Evolutionary conservation across 2,113 vertebrate species (phyloP), one percentile per base, ranked within the genome.

Genomic region (Hiodon tergisus): DNA sequence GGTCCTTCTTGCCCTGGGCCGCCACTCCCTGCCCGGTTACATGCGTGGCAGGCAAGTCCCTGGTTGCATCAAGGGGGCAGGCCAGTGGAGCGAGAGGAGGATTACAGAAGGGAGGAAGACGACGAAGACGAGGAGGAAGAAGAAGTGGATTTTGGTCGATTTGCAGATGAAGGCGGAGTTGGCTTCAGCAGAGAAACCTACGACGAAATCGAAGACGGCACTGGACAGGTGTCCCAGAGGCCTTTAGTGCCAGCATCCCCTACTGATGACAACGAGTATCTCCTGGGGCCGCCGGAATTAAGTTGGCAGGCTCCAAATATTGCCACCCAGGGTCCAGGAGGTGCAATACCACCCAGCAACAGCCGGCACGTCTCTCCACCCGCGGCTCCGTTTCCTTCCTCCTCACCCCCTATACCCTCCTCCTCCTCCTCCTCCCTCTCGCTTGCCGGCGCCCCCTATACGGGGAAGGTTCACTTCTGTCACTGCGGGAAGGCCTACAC

Each of bases 401-500:
- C 85, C 13, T 88, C 81, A 31, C 90, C 83, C 60, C 89, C 50
- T 5, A 86, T 6, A 67, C 91, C 65, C 2, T 93, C 78, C 55
- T 94, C 77, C 11, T 89, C 91, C 58, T 88, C 88, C 0, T 83
- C 87, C 61, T 86, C 86, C 5, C 81, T 75, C 5, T 61, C 69
- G 5, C 66, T 86, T 9, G 78, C 87, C 0, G 85, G 86, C 6
- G 79, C 86, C 62, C 73, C 86, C 54, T 88, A 89, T 83, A 72
- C 88, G 0, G 90, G 90, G 4, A 91, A 92, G 74, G 88, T 93
- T 48, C 90, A 92, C 62, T 90, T 90, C 81, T 93, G 92, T 82
- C 92, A 92, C 86, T 93, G 92, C 53, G 92, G 92, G 14, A 93
- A 93, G 74, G 90, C 88, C 67, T 93, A 91, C 83, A 90, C 91